Evolutionary conservation across 1,140 invertebrate genomes (phyloP).

Genomic region (Drosophila triauraria): DNA sequence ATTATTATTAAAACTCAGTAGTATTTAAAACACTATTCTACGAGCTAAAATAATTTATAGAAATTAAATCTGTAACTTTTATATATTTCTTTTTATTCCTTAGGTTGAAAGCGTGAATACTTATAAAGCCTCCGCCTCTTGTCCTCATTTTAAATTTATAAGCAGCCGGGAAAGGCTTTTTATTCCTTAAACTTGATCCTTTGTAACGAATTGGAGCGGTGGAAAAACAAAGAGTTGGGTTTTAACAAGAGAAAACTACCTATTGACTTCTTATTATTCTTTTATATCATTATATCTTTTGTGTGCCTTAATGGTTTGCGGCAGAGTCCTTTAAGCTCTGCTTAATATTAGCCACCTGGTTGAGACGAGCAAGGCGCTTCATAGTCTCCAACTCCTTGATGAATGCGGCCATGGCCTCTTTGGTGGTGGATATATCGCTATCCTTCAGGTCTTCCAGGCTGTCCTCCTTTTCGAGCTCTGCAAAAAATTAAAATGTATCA

Average conservation of each 20-base stretch:
- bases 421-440: constrained; percentile 57
- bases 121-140: not conserved
- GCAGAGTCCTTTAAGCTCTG: constrained; percentile 40
- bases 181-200: not conserved
- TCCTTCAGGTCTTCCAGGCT: constrained; percentile 67
- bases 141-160: not conserved
- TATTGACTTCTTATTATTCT: not conserved
- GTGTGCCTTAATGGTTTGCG: constrained; percentile 6
- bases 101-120: too few relatives aligned
- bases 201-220: not conserved
- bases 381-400: constrained; percentile 76
- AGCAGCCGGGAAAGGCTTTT: too few relatives aligned
- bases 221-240: not conserved
- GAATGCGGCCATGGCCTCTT: constrained; percentile 71
- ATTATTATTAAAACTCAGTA: not conserved
- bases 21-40: not conserved
- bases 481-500: not conserved
- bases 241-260: not conserved
- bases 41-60: not conserved
- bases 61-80: not conserved
- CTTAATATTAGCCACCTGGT: constrained; percentile 70
- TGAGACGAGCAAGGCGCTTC: constrained; percentile 74
- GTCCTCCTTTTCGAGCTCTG: constrained; percentile 74
- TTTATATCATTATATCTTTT: not conserved
- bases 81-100: not conserved